Evolutionary conservation across 2,797 vertebrate species (phyloP).

Genomic region (Karalla daura): DNA sequence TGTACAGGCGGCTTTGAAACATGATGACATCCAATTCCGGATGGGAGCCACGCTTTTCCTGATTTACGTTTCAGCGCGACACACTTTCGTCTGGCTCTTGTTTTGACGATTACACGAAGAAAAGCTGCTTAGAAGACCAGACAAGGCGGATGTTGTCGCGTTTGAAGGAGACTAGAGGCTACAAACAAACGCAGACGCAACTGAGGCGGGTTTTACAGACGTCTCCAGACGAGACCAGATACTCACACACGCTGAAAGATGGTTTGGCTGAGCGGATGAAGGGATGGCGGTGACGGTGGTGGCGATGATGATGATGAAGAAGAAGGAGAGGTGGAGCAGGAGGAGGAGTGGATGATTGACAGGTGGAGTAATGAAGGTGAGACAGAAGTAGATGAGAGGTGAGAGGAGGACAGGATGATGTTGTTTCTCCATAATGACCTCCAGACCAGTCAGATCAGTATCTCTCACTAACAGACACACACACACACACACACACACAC

Average conservation of each 20-base stretch:
- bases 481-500: too few relatives aligned
- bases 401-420: conserved; percentile 32
- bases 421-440: conserved; percentile 19
- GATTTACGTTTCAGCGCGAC: conserved; percentile 26
- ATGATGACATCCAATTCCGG: conserved; percentile 18
- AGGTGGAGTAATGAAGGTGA: conserved; percentile 38
- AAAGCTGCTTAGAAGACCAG: conserved; percentile 38
- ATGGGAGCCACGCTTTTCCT: conserved; percentile 19
- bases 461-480: too few relatives aligned
- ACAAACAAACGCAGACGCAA: not conserved
- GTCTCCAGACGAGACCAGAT: conserved; percentile 32
- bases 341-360: conserved; percentile 43
- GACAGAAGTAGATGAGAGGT: conserved; percentile 32
- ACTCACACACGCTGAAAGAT: conserved; percentile 71
- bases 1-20: conserved; percentile 19
- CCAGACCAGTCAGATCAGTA: conserved; percentile 19
- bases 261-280: conserved; percentile 72
- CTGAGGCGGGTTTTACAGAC: not conserved
- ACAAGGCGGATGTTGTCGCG: conserved; percentile 22
- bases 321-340: conserved; percentile 20
- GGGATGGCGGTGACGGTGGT: conserved; percentile 35
- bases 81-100: not conserved
- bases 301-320: conserved; percentile 34
- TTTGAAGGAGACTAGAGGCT: conserved; percentile 24
- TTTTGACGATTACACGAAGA: too few relatives aligned